Conservation (phyloP, 2,888 invertebrate species). For the Ophion ventricosus region DNA sequence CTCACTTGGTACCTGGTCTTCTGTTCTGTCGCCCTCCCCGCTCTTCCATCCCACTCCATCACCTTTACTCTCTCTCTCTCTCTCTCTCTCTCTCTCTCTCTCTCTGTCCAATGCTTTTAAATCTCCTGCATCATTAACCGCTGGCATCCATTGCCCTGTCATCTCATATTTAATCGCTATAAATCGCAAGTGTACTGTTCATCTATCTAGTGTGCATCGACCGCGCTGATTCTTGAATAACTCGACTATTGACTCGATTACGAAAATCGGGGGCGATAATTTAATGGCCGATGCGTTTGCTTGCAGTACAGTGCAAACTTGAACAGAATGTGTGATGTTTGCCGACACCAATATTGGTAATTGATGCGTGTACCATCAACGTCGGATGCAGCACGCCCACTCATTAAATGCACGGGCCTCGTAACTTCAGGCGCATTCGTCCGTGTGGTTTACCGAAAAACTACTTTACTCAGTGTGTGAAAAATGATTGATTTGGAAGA, state of each 20-base stretch:
- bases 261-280: background rate
- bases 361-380: slow-evolving; percentile 31
- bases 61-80: background rate
- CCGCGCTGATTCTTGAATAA: background rate
- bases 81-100: background rate
- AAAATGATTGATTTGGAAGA: background rate
- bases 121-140: slow-evolving; percentile 23
- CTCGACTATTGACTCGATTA: slow-evolving; percentile 8
- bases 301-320: background rate
- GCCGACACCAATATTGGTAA: background rate
- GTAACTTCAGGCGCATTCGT: background rate
- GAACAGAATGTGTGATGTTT: slow-evolving; percentile 6
- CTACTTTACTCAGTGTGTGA: background rate
- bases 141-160: slow-evolving; percentile 4
- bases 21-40: background rate
- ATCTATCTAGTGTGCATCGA: background rate
- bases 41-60: background rate
- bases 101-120: slow-evolving; percentile 7
- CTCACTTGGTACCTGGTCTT: slow-evolving; percentile 4
- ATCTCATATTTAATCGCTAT: slow-evolving; percentile 18
- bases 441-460: background rate
- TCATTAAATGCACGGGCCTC: background rate
- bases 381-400: slow-evolving; percentile 23
- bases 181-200: background rate
- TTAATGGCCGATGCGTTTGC: background rate